Evolutionary conservation across 2,888 invertebrate genomes (phyloP), one percentile per base, ranked within the genome.

Genomic region (Tachina lurida): DNA sequence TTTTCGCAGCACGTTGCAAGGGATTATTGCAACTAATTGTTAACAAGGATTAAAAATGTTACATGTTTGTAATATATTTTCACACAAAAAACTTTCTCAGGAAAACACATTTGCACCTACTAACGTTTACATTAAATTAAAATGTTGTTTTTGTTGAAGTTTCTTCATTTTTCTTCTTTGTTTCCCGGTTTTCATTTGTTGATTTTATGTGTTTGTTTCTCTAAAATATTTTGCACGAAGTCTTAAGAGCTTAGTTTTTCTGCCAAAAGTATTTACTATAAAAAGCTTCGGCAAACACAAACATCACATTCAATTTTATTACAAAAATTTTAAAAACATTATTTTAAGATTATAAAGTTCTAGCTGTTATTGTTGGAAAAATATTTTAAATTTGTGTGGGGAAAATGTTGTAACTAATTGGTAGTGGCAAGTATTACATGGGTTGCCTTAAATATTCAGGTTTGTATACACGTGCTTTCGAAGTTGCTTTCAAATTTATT

Each of bases 11-110:
- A 84, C 47, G 58, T 86, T 84, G 87, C 87, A 84, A 77, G 77
- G 87, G 87, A 88, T 88, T 88, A 88, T 87, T 79, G 87, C 83
- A 88, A 88, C 88, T 88, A 88, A 88, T 88, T 88, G 88, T 88
- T 88, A 88, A 87, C 88, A 87, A 87, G 87, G 84, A 88, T 87
- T 88, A 87, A 87, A 87, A 86, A 87, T 88, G 88, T 87, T 87
- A 87, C 87, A 87, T 88, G 88, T 77, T 78, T 74, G 31, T 31
- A 31, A 81, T 85, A 68, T 84, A 78, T 86, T 84, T 87, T 80
- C 76, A 79, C 81, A 74, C n/a, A 84, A 67, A 73, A 74, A 15
- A 68, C 31, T 39, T 19, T 39, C 10, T 31, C 45, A 60, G 3
- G 54, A 17, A 17, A 54, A 22, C 65, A 19, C 17, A 22, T 1